phyloP scores from a whole-genome alignment of 2,113 vertebrate genomes.

The Rhinopomastus cyanomelas region DNA sequence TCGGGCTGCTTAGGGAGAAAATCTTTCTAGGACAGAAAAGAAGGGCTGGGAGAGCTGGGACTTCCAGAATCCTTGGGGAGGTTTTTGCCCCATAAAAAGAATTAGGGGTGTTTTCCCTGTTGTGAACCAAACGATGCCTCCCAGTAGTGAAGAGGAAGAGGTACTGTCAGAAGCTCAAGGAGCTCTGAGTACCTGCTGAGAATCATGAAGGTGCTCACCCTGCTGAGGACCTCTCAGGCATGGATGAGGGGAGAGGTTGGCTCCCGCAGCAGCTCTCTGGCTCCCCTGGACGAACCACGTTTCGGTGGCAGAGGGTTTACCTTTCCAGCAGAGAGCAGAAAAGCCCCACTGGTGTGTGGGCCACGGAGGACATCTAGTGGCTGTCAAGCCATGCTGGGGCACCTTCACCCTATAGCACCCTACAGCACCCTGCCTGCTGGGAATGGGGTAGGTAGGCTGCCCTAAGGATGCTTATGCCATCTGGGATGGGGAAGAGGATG shows the following conservation, averaged over 20 bases:
- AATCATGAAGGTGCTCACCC: accelerated
- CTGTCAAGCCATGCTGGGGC: background rate
- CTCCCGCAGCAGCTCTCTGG: background rate
- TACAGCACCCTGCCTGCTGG: background rate
- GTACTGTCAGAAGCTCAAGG: background rate
- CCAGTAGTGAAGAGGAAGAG: background rate
- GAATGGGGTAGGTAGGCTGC: too few relatives aligned
- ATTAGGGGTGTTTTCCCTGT: background rate
- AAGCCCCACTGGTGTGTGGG: background rate
- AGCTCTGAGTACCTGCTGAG: background rate
- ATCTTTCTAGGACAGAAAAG: background rate
- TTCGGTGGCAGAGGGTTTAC: accelerated
- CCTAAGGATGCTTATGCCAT: background rate
- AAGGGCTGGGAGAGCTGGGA: background rate
- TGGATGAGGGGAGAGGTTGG: background rate
- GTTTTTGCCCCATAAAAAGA: background rate
- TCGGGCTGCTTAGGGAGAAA: background rate
- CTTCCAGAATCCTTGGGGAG: background rate
- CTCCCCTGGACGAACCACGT: accelerated
- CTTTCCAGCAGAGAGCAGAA: background rate
- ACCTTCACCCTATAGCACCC: background rate
- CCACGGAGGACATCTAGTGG: constrained; percentile 54
- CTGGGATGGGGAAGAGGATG: background rate
- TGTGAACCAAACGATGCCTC: background rate
- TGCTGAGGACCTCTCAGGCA: background rate